These are phyloP conservation scores for Sakesphorus luctuosus DNA, from an alignment of 2,113 vertebrate genomes.

Conservation along the genomic window DNA sequence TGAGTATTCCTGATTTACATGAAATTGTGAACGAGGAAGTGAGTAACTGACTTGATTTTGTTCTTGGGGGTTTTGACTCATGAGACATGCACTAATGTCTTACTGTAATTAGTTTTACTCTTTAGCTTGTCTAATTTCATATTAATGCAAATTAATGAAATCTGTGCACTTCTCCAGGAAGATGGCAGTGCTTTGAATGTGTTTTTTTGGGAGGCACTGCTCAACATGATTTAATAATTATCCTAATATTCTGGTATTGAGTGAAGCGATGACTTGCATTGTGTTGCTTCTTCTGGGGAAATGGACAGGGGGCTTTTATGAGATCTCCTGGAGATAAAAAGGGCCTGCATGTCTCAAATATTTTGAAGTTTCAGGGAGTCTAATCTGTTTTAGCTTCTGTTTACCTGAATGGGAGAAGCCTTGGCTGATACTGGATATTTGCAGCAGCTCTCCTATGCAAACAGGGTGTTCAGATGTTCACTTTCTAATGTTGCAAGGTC, in stretches of 20 bases:
- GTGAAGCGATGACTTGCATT: background rate
- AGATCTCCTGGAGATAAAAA: background rate
- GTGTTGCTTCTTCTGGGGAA: background rate
- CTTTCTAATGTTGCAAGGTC: background rate
- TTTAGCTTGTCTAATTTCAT: background rate
- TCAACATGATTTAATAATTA: background rate
- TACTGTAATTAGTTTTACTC: background rate
- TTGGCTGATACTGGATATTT: background rate
- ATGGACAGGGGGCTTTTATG: background rate
- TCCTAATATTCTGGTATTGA: background rate
- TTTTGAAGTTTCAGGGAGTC: background rate
- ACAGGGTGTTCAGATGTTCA: background rate
- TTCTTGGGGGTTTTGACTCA: background rate
- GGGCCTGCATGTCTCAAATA: background rate
- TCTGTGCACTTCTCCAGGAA: background rate
- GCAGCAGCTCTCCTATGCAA: background rate
- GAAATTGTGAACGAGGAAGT: slow-evolving; percentile 95
- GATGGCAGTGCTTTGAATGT: background rate
- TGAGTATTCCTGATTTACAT: slow-evolving; percentile 95
- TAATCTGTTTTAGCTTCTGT: background rate
- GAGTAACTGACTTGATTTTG: slow-evolving; percentile 54
- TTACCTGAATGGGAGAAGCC: background rate
- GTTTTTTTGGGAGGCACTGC: background rate
- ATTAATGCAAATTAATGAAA: background rate
- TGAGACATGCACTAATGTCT: background rate